Base-by-base conservation (phyloP, 2,113 vertebrate genomes). In the Gulo gulo region DNA sequence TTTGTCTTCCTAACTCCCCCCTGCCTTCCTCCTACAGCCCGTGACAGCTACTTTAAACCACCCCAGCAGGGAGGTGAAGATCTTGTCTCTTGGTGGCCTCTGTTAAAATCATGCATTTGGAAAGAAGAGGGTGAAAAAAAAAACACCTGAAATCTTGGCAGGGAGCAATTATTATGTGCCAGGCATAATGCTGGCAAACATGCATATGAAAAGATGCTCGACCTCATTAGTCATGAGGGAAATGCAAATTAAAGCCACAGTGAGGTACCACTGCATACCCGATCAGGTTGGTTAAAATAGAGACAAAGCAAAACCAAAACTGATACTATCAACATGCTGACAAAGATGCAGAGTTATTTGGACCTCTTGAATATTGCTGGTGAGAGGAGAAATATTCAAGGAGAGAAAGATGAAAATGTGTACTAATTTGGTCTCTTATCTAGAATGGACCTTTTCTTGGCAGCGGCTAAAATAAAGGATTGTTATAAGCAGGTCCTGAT, bases 211-310 rank as follows among this genome's bases (percentile, higher is more conserved):
- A 93, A 96, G 57, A 86, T 55, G 50, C 59, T 91, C 69, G 57
- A 52, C 57, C 34, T 83, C 36, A 63, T 88, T 76, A 89, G 71
- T 89, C 65, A 79, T 82, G 57, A 55, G 29, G 92, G 79, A 92
- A 92, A 94, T 59, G 24, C 45, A 61, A 63, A 96, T 93, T 55
- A 85, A 97, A 96, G 52, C 26, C 88, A 57, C 83, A 91, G 84
- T 78, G 63, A 88, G 69, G 82, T 57, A 29, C 29, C n/a, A 39
- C 61, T 67, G 86, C 52, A 67, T 50, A 67, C 15, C 4, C 1
- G 31, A 36, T 85, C 81, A 78, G 42, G 63, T 76, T 39, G 61
- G 59, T 24, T 87, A 86, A 78, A 88, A 93, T 29, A 42, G 42
- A 88, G 81, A 55, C 50, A 80, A 96, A 90, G n/a, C 15, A 67